Percentiles rank a stretch among this genome's conserved stretches.
These are phyloP conservation scores for Nemoura dubitans DNA, from an alignment of 2,888 invertebrate species.

Conservation along the genomic window DNA sequence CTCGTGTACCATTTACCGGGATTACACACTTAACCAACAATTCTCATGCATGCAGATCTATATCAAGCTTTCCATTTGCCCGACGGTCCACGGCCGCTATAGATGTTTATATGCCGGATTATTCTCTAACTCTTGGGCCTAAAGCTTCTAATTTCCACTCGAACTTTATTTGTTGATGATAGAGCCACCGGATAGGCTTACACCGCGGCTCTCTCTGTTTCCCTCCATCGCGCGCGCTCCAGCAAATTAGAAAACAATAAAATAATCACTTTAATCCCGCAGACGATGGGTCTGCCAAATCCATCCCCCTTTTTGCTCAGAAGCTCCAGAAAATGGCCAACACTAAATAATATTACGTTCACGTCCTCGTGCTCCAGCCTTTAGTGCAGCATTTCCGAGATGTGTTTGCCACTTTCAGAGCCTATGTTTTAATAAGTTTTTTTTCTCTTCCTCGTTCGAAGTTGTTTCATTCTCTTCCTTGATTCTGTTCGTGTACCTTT, in stretches of 20 bases:
- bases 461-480: slow-evolving; percentile 38
- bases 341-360: slow-evolving; percentile 28
- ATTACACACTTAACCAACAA: slow-evolving; percentile 36
- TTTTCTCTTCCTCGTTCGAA: slow-evolving; percentile 15
- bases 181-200: slow-evolving; percentile 2
- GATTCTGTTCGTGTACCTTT: slow-evolving; percentile 41
- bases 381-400: slow-evolving; percentile 22
- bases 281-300: slow-evolving; percentile 13
- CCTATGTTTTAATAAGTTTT: slow-evolving; percentile 42
- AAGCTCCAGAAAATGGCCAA: neutral
- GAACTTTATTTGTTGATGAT: slow-evolving; percentile 34
- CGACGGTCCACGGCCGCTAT: neutral
- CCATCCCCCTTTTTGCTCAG: neutral
- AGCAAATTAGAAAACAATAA: slow-evolving; percentile 40
- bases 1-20: slow-evolving; percentile 38
- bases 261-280: slow-evolving; percentile 21
- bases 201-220: neutral
- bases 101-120: slow-evolving; percentile 40
- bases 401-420: slow-evolving; percentile 34
- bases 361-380: neutral
- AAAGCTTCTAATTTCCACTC: slow-evolving; percentile 36
- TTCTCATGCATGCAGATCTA: slow-evolving; percentile 41
- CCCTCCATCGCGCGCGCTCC: neutral
- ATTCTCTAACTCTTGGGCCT: neutral
- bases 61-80: slow-evolving; percentile 23